Conservation (phyloP, 30 jellyfish, hydroid and myxozoan genomes). For the Phacellophora camtschatica region DNA sequence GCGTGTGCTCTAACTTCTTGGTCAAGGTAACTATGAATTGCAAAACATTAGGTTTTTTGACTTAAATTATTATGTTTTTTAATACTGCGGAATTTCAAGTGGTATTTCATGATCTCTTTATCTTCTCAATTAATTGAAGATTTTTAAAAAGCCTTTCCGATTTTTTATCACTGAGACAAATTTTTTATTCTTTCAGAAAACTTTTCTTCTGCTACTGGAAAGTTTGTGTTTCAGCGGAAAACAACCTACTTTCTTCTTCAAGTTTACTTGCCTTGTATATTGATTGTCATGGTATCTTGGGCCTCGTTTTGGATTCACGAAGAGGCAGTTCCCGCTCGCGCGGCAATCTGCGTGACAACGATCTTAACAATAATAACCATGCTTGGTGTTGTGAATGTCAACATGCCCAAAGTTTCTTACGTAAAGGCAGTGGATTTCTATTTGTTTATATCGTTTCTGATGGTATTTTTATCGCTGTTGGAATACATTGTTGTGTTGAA, state of each 20-base stretch:
- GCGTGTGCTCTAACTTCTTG: too few relatives aligned
- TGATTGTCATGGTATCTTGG: slow-evolving; percentile 97
- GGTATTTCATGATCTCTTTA: too few relatives aligned
- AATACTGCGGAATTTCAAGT: too few relatives aligned
- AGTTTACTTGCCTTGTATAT: slow-evolving; percentile 87
- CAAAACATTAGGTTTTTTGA: too few relatives aligned
- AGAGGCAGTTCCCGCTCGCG: slow-evolving; percentile 98
- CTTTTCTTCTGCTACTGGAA: slow-evolving; percentile 88
- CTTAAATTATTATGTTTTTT: too few relatives aligned
- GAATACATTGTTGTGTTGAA: slow-evolving; percentile 89
- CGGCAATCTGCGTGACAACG: slow-evolving; percentile 94
- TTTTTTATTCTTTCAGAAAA: slow-evolving; percentile 16
- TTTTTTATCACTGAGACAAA: too few relatives aligned
- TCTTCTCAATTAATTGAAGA: too few relatives aligned
- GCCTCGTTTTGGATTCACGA: slow-evolving; percentile 95
- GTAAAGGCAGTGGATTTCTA: slow-evolving; percentile 91
- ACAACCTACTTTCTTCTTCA: slow-evolving; percentile 75
- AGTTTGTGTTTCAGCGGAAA: slow-evolving; percentile 76
- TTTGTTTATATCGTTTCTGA: slow-evolving; percentile 76
- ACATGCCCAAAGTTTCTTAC: slow-evolving; percentile 97
- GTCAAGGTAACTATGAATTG: too few relatives aligned
- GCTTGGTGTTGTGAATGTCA: slow-evolving; percentile 93
- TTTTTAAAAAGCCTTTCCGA: too few relatives aligned
- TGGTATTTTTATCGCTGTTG: slow-evolving; percentile 85
- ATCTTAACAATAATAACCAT: slow-evolving; percentile 87